A percentile compares a stretch with the other conserved stretches of the same genome.
Evolutionary conservation across 1,140 invertebrate genomes (phyloP).

Genomic region (Nephila pilipes): DNA sequence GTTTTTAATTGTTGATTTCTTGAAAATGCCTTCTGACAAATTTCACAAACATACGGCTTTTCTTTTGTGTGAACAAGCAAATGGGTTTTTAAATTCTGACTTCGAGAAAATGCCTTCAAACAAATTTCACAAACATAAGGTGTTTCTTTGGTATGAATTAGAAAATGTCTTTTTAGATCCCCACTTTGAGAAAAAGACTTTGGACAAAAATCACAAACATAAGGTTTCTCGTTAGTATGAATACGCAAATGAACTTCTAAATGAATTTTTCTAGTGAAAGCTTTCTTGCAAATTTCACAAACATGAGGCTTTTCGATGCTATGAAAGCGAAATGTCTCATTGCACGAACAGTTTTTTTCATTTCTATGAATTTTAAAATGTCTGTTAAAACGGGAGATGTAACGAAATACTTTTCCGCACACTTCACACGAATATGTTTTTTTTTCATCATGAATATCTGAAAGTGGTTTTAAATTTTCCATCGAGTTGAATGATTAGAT

Average conservation of each 20-base stretch:
- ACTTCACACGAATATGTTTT: not conserved
- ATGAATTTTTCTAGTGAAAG: no score
- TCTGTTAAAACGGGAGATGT: not conserved
- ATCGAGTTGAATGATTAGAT: no score
- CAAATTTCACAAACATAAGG: no score
- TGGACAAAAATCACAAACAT: not conserved
- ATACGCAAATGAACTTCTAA: no score
- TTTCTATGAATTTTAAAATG: not conserved
- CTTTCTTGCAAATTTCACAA: no score
- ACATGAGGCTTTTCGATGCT: not conserved
- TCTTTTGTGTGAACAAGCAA: no score
- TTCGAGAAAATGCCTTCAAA: no score
- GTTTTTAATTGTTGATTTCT: no score
- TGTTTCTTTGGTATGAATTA: not conserved
- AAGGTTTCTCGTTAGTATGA: no score
- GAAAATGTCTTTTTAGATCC: not conserved
- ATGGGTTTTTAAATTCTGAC: no score
- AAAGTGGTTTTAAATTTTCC: not conserved
- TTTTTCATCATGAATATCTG: not conserved
- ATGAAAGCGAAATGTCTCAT: not conserved
- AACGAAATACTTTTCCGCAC: not conserved
- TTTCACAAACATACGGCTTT: no score
- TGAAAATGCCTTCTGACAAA: no score
- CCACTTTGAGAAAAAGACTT: not conserved
- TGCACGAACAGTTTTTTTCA: not conserved